A percentile compares a stretch with the other conserved stretches of the same genome.
Conservation (phyloP, 2,797 vertebrate genomes). For the Eleutherodactylus coqui region DNA sequence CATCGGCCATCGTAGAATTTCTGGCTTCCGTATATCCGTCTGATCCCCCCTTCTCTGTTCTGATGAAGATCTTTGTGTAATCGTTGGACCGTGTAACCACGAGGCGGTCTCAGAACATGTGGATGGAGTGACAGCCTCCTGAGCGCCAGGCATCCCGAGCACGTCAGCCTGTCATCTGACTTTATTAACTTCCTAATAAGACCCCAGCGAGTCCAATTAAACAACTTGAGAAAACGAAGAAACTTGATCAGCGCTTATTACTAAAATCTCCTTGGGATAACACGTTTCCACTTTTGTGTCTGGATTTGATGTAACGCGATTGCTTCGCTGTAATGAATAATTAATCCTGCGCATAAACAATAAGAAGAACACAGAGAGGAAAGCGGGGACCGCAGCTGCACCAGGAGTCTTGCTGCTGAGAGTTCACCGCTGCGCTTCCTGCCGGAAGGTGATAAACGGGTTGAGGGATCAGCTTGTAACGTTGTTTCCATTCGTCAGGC, state of each 20-base stretch:
- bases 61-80: conserved; percentile 10
- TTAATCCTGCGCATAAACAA: conserved; percentile 40
- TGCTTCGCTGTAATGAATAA: conserved; percentile 52
- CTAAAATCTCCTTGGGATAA: conserved; percentile 33
- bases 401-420: not conserved
- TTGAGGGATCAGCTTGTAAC: not conserved
- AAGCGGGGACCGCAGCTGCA: not conserved
- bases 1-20: not conserved
- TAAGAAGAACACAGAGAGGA: not conserved
- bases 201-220: conserved; percentile 44
- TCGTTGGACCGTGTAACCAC: not conserved
- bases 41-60: not conserved
- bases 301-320: conserved; percentile 40
- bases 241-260: conserved; percentile 43
- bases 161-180: conserved; percentile 22
- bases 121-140: not conserved
- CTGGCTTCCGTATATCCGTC: not conserved
- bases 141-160: not conserved
- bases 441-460: not conserved
- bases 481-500: not conserved
- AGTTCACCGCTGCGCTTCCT: not conserved
- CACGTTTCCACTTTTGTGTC: conserved; percentile 19
- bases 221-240: conserved; percentile 30
- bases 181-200: conserved; percentile 47
- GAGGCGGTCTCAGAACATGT: not conserved